phyloP scores from a whole-genome alignment of 2,113 vertebrate genomes.

The Neolamprologus falcicula region DNA sequence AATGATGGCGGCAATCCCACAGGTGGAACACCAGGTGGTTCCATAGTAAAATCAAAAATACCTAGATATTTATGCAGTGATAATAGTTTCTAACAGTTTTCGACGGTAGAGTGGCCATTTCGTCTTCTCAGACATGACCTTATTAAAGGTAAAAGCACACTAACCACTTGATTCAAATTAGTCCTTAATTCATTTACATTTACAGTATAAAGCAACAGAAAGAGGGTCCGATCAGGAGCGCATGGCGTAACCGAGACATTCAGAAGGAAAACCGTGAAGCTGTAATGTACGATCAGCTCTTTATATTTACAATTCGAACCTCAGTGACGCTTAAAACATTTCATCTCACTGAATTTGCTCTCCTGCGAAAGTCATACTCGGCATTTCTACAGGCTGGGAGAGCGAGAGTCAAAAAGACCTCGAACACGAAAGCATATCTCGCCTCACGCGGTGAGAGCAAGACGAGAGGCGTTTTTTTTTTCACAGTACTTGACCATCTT shows the following conservation, averaged over 20 bases:
- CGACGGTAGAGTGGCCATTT: conserved; percentile 53
- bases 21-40: background rate
- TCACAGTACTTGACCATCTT: conserved; percentile 61
- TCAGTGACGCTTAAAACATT: background rate
- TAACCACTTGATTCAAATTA: conserved; percentile 39
- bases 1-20: background rate
- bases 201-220: conserved; percentile 53
- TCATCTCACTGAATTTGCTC: background rate
- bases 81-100: conserved; percentile 60
- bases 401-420: conserved; percentile 12
- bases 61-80: conserved; percentile 35
- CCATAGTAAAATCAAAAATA: background rate
- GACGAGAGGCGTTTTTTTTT: conserved; percentile 13
- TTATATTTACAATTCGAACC: conserved; percentile 48
- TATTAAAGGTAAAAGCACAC: conserved; percentile 66
- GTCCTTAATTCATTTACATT: conserved; percentile 55
- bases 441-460: conserved; percentile 17
- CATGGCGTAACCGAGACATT: conserved; percentile 41
- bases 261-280: conserved; percentile 35
- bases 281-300: conserved; percentile 9
- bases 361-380: conserved; percentile 7
- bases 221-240: conserved; percentile 23
- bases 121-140: conserved; percentile 38
- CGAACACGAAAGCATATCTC: conserved; percentile 3
- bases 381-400: conserved; percentile 32